These are phyloP conservation scores for Glaucomys volans DNA, from an alignment of 2,113 vertebrate species.

Conservation along the genomic window DNA sequence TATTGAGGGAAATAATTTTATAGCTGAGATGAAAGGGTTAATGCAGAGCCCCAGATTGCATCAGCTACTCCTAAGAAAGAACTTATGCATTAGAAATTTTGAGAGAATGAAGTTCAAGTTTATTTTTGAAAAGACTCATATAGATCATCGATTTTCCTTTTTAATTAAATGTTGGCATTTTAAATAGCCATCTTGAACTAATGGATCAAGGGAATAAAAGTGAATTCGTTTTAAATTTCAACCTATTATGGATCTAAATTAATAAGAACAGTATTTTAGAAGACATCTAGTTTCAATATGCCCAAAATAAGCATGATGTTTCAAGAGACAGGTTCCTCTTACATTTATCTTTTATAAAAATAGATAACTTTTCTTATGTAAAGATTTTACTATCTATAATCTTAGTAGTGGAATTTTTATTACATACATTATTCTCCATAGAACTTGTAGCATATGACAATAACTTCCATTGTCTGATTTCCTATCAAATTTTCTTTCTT, in stretches of 20 bases:
- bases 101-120: neutral
- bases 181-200: constrained; percentile 46
- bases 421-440: neutral
- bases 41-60: neutral
- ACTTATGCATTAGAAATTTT: neutral
- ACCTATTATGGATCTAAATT: constrained; percentile 35
- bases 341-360: constrained; percentile 50
- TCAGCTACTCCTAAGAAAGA: constrained; percentile 25
- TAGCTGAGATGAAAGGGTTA: neutral
- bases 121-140: constrained; percentile 38
- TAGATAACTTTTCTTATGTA: constrained; percentile 36
- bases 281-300: constrained; percentile 33
- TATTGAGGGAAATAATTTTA: neutral
- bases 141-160: neutral
- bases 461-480: constrained; percentile 3
- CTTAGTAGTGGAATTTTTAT: constrained; percentile 1
- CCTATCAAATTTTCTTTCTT: neutral
- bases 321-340: constrained; percentile 36
- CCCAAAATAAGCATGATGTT: constrained; percentile 17
- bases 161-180: constrained; percentile 60
- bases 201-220: neutral
- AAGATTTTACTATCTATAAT: constrained; percentile 50
- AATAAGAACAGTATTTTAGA: constrained; percentile 48
- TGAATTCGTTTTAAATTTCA: constrained; percentile 41
- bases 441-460: neutral